Base-by-base conservation (phyloP, 2,797 vertebrate species). In the Syngnathus rostellatus region DNA sequence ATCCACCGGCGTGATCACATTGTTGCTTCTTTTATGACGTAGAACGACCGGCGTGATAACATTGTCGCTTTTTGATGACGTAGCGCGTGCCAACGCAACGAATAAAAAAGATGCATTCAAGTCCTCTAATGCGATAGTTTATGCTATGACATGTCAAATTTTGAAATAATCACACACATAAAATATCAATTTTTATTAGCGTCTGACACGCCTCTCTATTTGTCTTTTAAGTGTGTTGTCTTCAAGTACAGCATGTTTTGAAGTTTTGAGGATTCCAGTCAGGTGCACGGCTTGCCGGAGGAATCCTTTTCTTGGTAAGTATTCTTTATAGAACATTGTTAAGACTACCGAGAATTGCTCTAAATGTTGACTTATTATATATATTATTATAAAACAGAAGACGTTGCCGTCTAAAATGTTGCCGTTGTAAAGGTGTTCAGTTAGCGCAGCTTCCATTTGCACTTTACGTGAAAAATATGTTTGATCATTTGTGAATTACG, bases 191-290 rank as follows among this genome's bases (percentile, higher is more conserved):
- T 5, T 21, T 53, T 21, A 11, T 23, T 5, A 78, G 58, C 60
- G 64, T 69, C 71, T 81, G n/a, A 71, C 66, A 60, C 63, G 50
- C 23, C 0, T 25, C 53, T 73, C 17, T 64, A 40, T 17, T 2
- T 25, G 1, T 11, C 19, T 14, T 16, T 41, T 9, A 6, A 2
- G 53, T 11, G 21, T 14, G 53, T 5, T 14, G 23, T 16, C 23
- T 55, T 25, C 54, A 25, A 55, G 23, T 5, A 55, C 8, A 37
- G 25, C 12, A 9, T 1, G 31, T 37, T 8, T 58, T 31, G 14
- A 58, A 2, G 31, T 16, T 37, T 17, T 16, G 38, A 58, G 10
- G 55, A 58, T 6, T 25, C 23, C 25, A 31, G 5, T 57, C 25
- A 14, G 25, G 25, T 14, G 11, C 23, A 12, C 14, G 23, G 53